Conservation (phyloP, 2,113 vertebrate species). For the Trogon melanurus region DNA sequence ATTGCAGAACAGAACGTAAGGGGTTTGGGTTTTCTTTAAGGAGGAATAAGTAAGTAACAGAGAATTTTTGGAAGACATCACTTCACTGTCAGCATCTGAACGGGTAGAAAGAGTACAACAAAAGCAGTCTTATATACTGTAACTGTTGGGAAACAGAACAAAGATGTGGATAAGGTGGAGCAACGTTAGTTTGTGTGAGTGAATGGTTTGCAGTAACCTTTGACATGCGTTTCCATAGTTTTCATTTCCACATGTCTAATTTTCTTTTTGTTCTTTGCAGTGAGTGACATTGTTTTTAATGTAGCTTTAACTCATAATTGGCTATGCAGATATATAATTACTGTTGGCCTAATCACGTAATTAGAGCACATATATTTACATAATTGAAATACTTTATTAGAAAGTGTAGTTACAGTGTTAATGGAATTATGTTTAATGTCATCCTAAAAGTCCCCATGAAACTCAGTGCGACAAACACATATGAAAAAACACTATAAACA, state of each 20-base stretch:
- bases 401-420: neutral
- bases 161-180: neutral
- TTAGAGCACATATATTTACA: conserved; percentile 33
- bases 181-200: neutral
- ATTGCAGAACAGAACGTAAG: neutral
- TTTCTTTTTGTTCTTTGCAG: neutral
- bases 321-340: conserved; percentile 33
- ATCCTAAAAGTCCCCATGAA: neutral
- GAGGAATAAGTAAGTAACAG: neutral
- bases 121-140: neutral
- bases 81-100: neutral
- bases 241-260: neutral
- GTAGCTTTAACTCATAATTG: conserved; percentile 23
- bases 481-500: neutral
- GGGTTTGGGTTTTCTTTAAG: neutral
- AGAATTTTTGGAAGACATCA: neutral
- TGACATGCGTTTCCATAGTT: conserved; percentile 3
- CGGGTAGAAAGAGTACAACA: neutral
- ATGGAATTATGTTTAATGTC: conserved; percentile 17
- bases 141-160: neutral
- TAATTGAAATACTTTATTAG: conserved; percentile 44
- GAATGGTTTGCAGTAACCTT: neutral
- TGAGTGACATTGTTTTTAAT: neutral
- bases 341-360: conserved; percentile 23
- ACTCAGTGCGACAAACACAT: neutral